A percentile compares a stretch with the other conserved stretches of the same genome.
These are phyloP conservation scores for Lycaon pictus DNA, from an alignment of 2,113 vertebrate species.

Conservation along the genomic window DNA sequence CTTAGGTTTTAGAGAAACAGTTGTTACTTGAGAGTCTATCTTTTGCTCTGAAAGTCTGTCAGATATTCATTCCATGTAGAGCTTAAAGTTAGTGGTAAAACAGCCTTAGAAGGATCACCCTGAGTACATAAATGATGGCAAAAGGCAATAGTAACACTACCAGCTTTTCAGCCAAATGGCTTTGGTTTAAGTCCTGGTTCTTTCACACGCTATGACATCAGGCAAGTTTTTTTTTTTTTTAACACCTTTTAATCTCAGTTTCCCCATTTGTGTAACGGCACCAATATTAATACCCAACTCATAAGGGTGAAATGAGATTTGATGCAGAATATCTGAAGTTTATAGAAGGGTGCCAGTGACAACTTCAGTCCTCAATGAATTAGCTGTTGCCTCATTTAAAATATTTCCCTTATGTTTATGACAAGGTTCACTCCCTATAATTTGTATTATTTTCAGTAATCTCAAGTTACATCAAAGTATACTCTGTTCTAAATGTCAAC, in stretches of 20 bases:
- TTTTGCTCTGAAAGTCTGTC: background rate
- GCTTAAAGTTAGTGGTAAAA: background rate
- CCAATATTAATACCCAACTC: background rate
- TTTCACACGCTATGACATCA: background rate
- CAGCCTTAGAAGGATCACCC: background rate
- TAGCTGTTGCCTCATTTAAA: background rate
- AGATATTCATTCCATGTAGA: background rate
- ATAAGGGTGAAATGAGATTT: background rate
- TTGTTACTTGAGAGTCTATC: background rate
- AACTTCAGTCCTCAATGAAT: background rate
- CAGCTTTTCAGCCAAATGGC: background rate
- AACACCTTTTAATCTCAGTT: background rate
- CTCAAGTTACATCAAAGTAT: background rate
- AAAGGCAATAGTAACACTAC: background rate
- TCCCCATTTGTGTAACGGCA: background rate
- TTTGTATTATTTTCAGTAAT: background rate
- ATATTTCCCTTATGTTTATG: background rate
- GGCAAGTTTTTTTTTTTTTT: background rate
- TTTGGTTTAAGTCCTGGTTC: background rate
- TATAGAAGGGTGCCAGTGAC: background rate
- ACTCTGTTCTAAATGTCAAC: background rate
- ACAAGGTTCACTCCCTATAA: background rate
- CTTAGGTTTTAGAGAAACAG: background rate
- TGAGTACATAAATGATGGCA: background rate
- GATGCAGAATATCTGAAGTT: background rate